Conservation (phyloP, 2,888 invertebrate genomes). For the Synanthedon vespiformis region DNA sequence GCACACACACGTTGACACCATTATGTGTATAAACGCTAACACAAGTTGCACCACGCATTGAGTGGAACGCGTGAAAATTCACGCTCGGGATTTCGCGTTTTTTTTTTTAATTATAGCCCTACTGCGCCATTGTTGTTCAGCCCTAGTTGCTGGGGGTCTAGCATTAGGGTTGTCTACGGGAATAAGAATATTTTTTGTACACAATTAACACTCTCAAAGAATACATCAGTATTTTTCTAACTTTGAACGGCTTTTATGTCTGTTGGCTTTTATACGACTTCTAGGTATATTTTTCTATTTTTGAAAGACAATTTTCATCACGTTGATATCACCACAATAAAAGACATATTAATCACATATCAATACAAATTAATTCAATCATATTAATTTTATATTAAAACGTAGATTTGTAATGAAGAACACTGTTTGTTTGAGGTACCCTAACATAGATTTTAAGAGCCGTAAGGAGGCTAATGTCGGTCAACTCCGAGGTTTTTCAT, state of each 20-base stretch:
- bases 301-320: too few relatives aligned
- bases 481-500: too few relatives aligned
- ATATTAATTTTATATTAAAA: too few relatives aligned
- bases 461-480: too few relatives aligned
- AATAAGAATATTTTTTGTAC: neutral
- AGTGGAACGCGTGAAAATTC: conserved; percentile 59
- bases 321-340: too few relatives aligned
- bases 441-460: too few relatives aligned
- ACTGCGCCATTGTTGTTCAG: conserved; percentile 53
- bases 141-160: conserved; percentile 47
- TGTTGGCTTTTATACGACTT: too few relatives aligned
- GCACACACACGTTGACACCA: neutral
- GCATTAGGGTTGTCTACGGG: conserved; percentile 31
- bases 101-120: conserved; percentile 65
- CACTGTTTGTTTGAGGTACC: too few relatives aligned
- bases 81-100: conserved; percentile 49
- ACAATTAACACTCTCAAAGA: neutral
- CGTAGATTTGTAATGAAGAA: neutral
- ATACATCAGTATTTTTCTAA: neutral
- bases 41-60: conserved; percentile 15
- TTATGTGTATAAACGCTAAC: neutral
- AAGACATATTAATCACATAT: too few relatives aligned
- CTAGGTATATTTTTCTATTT: too few relatives aligned
- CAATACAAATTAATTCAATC: too few relatives aligned
- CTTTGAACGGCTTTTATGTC: neutral